Base-by-base conservation (phyloP, 2,888 invertebrate species). In the Vanessa cardui region DNA sequence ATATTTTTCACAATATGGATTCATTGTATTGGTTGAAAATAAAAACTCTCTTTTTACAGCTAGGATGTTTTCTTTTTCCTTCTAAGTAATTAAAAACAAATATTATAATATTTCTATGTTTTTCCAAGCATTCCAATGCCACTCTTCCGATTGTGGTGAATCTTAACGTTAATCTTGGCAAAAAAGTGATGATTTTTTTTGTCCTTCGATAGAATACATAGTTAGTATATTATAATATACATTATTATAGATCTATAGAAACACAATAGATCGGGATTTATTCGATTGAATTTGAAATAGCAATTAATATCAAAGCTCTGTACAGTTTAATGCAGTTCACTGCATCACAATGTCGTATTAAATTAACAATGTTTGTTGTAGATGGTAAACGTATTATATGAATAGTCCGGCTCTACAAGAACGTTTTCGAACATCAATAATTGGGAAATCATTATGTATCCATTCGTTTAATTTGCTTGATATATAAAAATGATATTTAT, bases 251-350 rank as follows among this genome's bases (percentile, higher is more conserved):
- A 39, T 39, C 4, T 39, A 3, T 39, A 39, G 39, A 39, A 12
- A 39, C 4, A 12, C 39, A 39, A 39, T 12, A 39, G 12, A 39
- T 39, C 39, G 39, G 3, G 12, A 39, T 12, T 1, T 12, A 12
- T 39, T 39, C 9, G 39, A 39, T 39, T 39, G 12, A 39, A 39
- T 39, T 39, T 39, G 12, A 12, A 4, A 39, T 12, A 39, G 50
- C 50, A 50, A 50, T 9, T 50, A 50, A 50, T 50, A 21, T 12
- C 9, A 21, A 50, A 50, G 50, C 50, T 50, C 12, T 50, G 50
- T 15, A 21, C 21, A 50, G 15, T 12, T 21, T 50, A 21, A 50
- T 50, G 21, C 50, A 50, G 9, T 50, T 50, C 50, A 50, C 20
- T 21, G 12, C 50, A 21, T 50, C 50, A 12, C 20, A 50, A 50